phyloP scores from a whole-genome alignment of 2,797 vertebrate genomes.

The Crypturellus tataupa region DNA sequence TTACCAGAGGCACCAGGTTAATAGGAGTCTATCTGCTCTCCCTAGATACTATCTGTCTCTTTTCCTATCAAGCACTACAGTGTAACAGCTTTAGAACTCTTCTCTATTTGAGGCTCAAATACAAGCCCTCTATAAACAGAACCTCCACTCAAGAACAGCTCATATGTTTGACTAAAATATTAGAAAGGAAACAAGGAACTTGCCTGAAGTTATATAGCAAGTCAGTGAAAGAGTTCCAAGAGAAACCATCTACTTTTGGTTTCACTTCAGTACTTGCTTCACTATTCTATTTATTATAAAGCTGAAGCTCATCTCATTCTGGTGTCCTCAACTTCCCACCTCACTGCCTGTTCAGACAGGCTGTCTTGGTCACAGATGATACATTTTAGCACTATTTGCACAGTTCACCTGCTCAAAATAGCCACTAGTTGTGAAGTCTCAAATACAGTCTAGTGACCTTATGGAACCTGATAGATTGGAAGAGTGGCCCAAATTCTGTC shows the following conservation, averaged over 20 bases:
- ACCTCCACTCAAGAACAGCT: not conserved
- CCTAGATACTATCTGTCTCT: slow-evolving; percentile 20
- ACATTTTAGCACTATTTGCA: not conserved
- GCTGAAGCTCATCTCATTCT: not conserved
- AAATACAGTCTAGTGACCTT: not conserved
- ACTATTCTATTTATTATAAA: not conserved
- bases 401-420: not conserved
- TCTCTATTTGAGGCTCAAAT: not conserved
- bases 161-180: not conserved
- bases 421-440: not conserved
- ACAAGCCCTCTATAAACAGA: not conserved
- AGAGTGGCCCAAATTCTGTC: not conserved
- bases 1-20: slow-evolving; percentile 24
- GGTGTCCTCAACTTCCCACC: not conserved
- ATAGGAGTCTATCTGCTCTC: slow-evolving; percentile 24
- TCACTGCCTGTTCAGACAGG: not conserved
- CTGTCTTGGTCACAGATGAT: not conserved
- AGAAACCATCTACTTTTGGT: not conserved
- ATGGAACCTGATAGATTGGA: not conserved
- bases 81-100: slow-evolving; percentile 5
- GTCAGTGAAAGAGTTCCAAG: not conserved
- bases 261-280: not conserved
- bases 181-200: not conserved
- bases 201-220: not conserved
- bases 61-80: slow-evolving; percentile 5